Conservation (phyloP, 2,888 invertebrate genomes). For the Acronicta psi region DNA sequence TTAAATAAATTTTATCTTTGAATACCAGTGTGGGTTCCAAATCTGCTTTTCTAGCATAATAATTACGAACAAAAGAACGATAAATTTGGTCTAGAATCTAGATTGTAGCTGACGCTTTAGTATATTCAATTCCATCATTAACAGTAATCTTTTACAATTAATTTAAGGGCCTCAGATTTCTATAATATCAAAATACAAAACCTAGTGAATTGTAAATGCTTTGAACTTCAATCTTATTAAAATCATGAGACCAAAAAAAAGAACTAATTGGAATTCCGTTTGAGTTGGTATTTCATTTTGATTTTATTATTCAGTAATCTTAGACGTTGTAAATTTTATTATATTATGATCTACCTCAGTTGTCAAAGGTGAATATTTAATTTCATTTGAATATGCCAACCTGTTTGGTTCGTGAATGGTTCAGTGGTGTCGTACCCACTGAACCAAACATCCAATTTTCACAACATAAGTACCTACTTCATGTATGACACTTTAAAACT, state of each 20-base stretch:
- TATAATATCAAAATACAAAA: constrained; percentile 4
- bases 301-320: constrained; percentile 9
- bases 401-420: too few species aligned
- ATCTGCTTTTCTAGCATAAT: neutral
- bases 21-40: neutral
- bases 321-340: constrained; percentile 2
- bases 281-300: constrained; percentile 12
- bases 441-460: too few species aligned
- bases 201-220: constrained; percentile 11
- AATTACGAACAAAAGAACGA: neutral
- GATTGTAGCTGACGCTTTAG: neutral
- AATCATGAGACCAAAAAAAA: constrained; percentile 10
- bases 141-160: neutral
- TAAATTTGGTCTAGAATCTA: neutral
- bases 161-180: constrained; percentile 5
- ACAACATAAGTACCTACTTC: too few species aligned
- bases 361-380: neutral
- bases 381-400: neutral
- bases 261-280: constrained; percentile 15
- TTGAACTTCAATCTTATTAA: constrained; percentile 27
- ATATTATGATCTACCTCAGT: neutral
- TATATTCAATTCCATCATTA: neutral
- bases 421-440: too few species aligned
- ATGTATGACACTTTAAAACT: too few species aligned
- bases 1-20: too few species aligned